phyloP scores from a whole-genome alignment of 2,113 vertebrate species.

The Addax nasomaculatus region DNA sequence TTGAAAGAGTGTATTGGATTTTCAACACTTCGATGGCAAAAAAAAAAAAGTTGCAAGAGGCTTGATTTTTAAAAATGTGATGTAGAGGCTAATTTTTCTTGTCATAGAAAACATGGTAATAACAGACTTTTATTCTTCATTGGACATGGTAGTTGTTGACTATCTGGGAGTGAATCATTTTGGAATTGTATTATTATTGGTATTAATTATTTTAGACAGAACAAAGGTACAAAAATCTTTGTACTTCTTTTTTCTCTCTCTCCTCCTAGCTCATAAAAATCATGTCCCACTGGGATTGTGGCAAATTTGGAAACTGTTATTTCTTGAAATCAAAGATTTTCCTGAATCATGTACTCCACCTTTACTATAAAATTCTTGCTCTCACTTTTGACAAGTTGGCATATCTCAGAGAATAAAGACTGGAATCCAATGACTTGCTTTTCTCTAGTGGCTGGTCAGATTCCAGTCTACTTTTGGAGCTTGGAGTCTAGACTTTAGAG shows the following conservation, averaged over 20 bases:
- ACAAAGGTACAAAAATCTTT: conserved; percentile 44
- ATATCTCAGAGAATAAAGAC: background rate
- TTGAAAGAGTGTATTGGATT: conserved; percentile 76
- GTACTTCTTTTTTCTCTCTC: background rate
- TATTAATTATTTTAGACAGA: conserved; percentile 33
- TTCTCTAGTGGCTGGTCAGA: background rate
- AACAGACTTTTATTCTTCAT: conserved; percentile 26
- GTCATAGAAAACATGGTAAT: conserved; percentile 35
- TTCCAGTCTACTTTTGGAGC: background rate
- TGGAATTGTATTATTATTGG: background rate
- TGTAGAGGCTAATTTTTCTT: conserved; percentile 27
- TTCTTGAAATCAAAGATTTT: conserved; percentile 32
- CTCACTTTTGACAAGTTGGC: background rate
- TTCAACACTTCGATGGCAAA: conserved; percentile 71
- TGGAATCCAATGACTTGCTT: background rate
- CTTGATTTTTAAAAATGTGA: conserved; percentile 38
- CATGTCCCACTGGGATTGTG: background rate
- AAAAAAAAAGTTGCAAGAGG: conserved; percentile 54
- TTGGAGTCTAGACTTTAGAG: background rate
- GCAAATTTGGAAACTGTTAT: background rate
- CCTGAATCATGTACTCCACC: background rate
- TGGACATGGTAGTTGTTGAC: background rate
- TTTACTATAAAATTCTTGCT: conserved; percentile 19
- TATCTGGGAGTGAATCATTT: conserved; percentile 28
- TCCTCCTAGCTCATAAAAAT: background rate